These are phyloP conservation scores for Cynocephalus volans DNA, from an alignment of 2,113 vertebrate species.

Conservation along the genomic window DNA sequence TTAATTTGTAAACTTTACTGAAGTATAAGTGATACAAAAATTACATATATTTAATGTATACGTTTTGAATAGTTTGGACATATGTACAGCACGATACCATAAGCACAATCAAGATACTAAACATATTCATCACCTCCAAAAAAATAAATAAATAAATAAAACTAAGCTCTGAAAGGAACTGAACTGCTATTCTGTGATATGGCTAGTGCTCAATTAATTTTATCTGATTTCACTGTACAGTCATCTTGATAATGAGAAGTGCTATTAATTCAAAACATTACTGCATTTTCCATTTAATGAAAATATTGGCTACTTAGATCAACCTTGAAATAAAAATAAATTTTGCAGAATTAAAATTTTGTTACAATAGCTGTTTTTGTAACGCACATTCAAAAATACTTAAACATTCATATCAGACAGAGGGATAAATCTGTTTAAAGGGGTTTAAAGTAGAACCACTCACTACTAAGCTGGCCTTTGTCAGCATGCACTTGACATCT, in stretches of 20 bases:
- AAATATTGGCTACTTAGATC: background rate
- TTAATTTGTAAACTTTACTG: no score
- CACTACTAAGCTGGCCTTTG: conserved; percentile 81
- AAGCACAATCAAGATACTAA: no score
- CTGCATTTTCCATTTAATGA: background rate
- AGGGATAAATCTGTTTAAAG: conserved; percentile 60
- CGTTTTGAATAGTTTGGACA: no score
- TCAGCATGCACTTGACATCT: conserved; percentile 80
- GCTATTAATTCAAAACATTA: background rate
- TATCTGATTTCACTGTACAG: background rate
- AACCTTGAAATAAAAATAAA: conserved; percentile 18
- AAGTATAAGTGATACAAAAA: no score
- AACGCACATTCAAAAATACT: conserved; percentile 1
- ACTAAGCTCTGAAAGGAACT: background rate
- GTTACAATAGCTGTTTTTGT: conserved; percentile 33
- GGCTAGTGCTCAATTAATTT: background rate
- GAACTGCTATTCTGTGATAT: background rate
- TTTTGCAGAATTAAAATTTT: background rate
- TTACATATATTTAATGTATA: no score
- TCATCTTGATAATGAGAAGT: conserved; percentile 51
- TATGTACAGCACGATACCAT: no score
- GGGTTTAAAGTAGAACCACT: conserved; percentile 68
- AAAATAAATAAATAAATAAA: background rate
- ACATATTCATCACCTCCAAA: no score
- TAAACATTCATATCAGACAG: background rate